Evolutionary conservation across 2,113 vertebrate genomes (phyloP), one percentile per base, ranked within the genome.

Genomic region (Hyla sarda): DNA sequence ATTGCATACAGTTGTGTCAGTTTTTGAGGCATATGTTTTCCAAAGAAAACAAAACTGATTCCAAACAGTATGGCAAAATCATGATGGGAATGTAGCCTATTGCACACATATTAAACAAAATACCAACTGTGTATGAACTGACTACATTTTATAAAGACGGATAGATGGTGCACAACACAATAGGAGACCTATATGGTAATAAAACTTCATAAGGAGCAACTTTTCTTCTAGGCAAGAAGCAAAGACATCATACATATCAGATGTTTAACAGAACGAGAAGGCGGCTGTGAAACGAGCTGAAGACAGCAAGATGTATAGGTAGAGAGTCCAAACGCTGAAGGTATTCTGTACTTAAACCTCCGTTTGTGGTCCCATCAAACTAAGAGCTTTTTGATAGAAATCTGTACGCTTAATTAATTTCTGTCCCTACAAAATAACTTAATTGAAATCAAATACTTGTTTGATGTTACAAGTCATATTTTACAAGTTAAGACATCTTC

Each of bases 391-490:
- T 88, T 76, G 83, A 88, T 69, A 87, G 25, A 86, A 88, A 91
- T 28, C 48, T 87, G 77, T 87, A 78, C 32, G 88, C 41, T 90
- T 89, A 91, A 92, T 90, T 90, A 91, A 84, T 86, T 87, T 75
- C 87, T 87, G 84, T 90, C 88, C 67, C 88, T 85, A 89, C 54
- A 89, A 91, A 90, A 89, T 85, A 89, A 87, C 88, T 86, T 88
- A 88, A 91, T 52, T 92, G 81, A 90, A 90, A 87, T 89, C 82
- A 87, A 87, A 90, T 87, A 89, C 23, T 65, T 28, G 82, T 73
- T 77, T 91, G 83, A 89, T 90, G 86, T 87, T 86, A 82, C 23
- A 91, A 72, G 60, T 62, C 88, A 72, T 77, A 90, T 89, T 89
- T 90, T 90, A 87, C 58, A 92, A 89, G 83, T 88, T 82, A 65